A percentile compares a stretch with the other conserved stretches of the same genome.
These are phyloP conservation scores for Synergus gifuensis DNA, from an alignment of 2,888 invertebrate species.

Conservation along the genomic window DNA sequence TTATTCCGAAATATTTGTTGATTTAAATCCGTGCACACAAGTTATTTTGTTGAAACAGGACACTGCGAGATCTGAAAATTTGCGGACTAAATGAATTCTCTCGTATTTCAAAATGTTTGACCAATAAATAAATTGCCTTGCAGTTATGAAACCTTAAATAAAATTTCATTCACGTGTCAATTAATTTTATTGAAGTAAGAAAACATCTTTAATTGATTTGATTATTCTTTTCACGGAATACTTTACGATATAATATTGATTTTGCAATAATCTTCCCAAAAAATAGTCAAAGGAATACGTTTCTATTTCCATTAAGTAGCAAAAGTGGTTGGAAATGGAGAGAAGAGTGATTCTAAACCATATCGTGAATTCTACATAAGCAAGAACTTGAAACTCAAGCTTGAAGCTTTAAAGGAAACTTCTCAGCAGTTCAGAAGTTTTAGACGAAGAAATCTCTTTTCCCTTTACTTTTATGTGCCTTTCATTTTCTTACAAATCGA, in stretches of 20 bases:
- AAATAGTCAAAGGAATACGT: background rate
- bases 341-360: conserved; percentile 2
- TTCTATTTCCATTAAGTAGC: background rate
- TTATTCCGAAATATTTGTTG: background rate
- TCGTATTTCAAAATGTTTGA: background rate
- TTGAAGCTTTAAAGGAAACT: background rate
- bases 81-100: background rate
- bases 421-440: background rate
- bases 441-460: conserved; percentile 3
- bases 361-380: conserved; percentile 16
- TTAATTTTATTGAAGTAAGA: background rate
- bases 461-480: background rate
- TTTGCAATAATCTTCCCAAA: background rate
- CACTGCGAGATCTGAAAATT: background rate
- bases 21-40: background rate
- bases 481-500: background rate
- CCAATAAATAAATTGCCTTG: background rate
- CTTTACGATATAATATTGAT: background rate
- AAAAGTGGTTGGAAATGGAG: background rate
- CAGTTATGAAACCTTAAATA: background rate
- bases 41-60: background rate
- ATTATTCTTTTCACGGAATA: too few relatives aligned
- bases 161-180: background rate
- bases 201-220: background rate
- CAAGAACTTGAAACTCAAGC: conserved; percentile 2